Base-by-base conservation (phyloP, 2,113 vertebrate genomes). In the Podarcis cretensis region DNA sequence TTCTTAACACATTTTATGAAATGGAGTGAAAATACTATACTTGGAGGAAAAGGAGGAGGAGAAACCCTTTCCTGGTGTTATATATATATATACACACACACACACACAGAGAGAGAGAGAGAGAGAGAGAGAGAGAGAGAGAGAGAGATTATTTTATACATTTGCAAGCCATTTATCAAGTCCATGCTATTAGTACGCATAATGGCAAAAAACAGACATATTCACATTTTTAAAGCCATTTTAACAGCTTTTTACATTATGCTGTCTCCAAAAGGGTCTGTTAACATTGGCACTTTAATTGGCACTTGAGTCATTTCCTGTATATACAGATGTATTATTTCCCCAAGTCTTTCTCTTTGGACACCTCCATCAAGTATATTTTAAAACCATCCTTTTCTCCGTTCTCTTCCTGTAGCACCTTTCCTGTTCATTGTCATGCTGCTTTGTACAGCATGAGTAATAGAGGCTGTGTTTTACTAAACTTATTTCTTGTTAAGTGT, bases 261-360 rank as follows among this genome's bases (percentile, higher is more conserved):
- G 5, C 40, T 57, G 40, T 66, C 81, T 20, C 83, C 1, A 59
- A 86, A 90, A 89, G 0, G 2, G n/a, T 9, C 14, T 69, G 43
- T n/a, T 91, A 63, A 65, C 57, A 71, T 40, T 92, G 35, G 0
- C 77, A 76, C 3, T 84, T 88, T 79, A 89, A 85, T 13, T 81
- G 85, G 25, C 0, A 0, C 66, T 89, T 73, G 69, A 84, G n/a
- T 73, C 0, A 75, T 90, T 93, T 93, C 63, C 43, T 0, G 0
- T 85, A 84, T 68, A 3, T n/a, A 32, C 4, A 88, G 18, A 12
- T 35, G 13, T 59, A n/a, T 74, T 73, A 71, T 81, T 83, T 89
- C 21, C 10, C 3, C 68, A 78, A 63, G 40, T 8, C 23, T 85
- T 1, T 71, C 83, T 83, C n/a, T 89, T 14, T 63, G 69, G 66